phyloP scores from a whole-genome alignment of 2,888 invertebrate species.

The Sclerodermus sp. region DNA sequence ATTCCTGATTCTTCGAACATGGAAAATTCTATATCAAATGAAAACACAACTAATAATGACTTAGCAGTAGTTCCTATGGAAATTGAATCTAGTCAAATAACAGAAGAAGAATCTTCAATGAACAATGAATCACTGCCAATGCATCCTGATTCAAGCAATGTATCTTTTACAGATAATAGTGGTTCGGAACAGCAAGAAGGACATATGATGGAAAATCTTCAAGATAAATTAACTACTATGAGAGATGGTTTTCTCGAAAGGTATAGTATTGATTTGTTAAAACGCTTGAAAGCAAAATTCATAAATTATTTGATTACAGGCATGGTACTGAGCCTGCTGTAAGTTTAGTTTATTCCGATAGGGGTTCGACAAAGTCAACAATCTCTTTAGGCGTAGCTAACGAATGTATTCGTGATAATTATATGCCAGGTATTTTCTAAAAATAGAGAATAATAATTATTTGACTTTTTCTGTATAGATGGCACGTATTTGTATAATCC shows the following conservation, averaged over 20 bases:
- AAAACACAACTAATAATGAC: constrained; percentile 19
- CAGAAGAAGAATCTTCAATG: constrained; percentile 32
- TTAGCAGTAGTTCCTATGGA: constrained; percentile 41
- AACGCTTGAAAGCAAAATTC: not conserved
- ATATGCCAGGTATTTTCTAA: constrained; percentile 50
- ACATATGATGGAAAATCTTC: constrained; percentile 54
- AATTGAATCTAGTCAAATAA: constrained; percentile 47
- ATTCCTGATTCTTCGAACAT: constrained; percentile 12
- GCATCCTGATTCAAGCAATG: constrained; percentile 24
- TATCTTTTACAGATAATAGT: not conserved
- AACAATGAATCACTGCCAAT: constrained; percentile 32
- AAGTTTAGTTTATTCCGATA: constrained; percentile 65
- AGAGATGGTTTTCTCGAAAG: constrained; percentile 64
- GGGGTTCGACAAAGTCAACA: constrained; percentile 66
- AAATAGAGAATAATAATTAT: not conserved
- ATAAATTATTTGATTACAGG: constrained; percentile 36
- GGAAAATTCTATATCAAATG: constrained; percentile 5
- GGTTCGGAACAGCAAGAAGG: constrained; percentile 31
- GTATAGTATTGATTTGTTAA: constrained; percentile 32
- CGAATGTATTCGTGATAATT: constrained; percentile 52
- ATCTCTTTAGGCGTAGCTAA: constrained; percentile 61
- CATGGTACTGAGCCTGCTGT: constrained; percentile 66
- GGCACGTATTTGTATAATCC: too few species aligned
- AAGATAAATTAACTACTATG: constrained; percentile 59
- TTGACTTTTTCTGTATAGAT: too few species aligned